These are phyloP conservation scores for Drosophila jambulina DNA, from an alignment of 1,140 invertebrate genomes.

Conservation along the genomic window DNA sequence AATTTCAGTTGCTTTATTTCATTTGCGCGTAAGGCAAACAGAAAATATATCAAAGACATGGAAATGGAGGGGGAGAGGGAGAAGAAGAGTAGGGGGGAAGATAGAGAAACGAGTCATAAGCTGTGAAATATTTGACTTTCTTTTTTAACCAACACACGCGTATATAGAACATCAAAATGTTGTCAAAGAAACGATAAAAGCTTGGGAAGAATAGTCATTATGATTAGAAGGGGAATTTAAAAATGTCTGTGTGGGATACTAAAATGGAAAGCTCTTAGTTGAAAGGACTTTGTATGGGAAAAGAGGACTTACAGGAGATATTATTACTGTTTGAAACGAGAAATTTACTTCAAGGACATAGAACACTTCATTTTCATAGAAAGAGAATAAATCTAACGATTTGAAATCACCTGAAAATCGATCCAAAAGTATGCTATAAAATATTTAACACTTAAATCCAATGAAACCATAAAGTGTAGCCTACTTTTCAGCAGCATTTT, in stretches of 20 bases:
- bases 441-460: neutral
- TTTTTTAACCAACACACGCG: conserved; percentile 15
- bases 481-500: neutral
- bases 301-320: fast-evolving
- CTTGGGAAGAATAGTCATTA: neutral
- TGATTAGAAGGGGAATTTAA: neutral
- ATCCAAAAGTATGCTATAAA: neutral
- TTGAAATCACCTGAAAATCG: no score
- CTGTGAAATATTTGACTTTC: conserved; percentile 45
- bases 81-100: conserved; percentile 3
- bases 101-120: conserved; percentile 32
- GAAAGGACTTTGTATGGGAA: neutral
- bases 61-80: neutral
- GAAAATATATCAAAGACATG: conserved; percentile 45
- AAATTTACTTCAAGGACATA: neutral
- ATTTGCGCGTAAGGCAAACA: conserved; percentile 68
- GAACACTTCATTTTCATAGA: no score
- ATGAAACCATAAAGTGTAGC: neutral
- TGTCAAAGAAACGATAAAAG: conserved; percentile 1
- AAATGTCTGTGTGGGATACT: neutral
- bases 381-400: neutral
- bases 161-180: conserved; percentile 4
- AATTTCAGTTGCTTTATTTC: conserved; percentile 80
- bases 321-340: neutral
- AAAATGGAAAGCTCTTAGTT: neutral